phyloP scores from a whole-genome alignment of 2,888 invertebrate genomes.

The Carcina quercana region DNA sequence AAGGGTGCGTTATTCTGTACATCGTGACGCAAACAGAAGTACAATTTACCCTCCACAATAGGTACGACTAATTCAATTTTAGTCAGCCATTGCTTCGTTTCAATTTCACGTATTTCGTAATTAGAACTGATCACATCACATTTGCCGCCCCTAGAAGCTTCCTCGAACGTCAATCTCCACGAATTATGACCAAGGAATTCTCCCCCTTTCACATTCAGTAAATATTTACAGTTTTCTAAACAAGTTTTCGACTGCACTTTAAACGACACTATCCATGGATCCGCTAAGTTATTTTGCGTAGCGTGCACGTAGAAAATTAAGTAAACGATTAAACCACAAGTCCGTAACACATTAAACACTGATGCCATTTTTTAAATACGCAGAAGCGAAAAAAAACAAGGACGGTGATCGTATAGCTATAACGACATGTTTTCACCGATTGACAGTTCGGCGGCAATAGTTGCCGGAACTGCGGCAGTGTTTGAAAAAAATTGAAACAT shows the following conservation, averaged over 20 bases:
- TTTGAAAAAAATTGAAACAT: constrained; percentile 32
- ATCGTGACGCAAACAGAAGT: constrained; percentile 46
- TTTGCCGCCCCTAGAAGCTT: constrained; percentile 36
- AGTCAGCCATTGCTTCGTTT: constrained; percentile 39
- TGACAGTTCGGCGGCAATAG: constrained; percentile 63
- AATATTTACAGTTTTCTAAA: constrained; percentile 59
- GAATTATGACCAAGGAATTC: constrained; percentile 58
- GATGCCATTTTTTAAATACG: constrained; percentile 44
- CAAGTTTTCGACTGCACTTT: constrained; percentile 38
- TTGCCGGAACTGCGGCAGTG: constrained; percentile 57
- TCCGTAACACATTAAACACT: constrained; percentile 52
- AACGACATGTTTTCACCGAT: constrained; percentile 51
- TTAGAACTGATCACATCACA: constrained; percentile 51
- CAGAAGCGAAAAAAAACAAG: constrained; percentile 39
- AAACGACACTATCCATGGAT: constrained; percentile 44
- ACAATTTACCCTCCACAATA: constrained; percentile 34
- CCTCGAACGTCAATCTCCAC: constrained; percentile 53
- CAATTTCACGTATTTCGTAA: constrained; percentile 53
- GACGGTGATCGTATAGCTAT: constrained; percentile 23
- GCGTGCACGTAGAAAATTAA: constrained; percentile 41
- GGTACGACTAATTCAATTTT: constrained; percentile 45
- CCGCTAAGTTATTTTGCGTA: constrained; percentile 23
- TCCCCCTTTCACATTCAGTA: constrained; percentile 52
- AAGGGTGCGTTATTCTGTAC: constrained; percentile 35
- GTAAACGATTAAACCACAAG: constrained; percentile 60